A percentile compares a stretch with the other conserved stretches of the same genome.
These are phyloP conservation scores for Corella eumyota DNA, from an alignment of 23 tunicate species.

Conservation along the genomic window DNA sequence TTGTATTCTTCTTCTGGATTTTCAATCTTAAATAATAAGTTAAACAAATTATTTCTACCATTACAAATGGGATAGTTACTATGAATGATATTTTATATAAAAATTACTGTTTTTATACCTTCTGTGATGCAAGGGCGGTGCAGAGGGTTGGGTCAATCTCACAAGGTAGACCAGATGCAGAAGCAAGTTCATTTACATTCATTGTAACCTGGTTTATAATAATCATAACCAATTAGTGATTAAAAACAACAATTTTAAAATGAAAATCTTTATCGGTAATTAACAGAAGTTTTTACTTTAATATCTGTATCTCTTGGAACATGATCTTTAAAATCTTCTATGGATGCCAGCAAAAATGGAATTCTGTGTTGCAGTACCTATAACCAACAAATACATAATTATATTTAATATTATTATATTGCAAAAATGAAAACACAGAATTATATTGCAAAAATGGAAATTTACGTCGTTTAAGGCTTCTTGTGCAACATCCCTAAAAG, in stretches of 20 bases:
- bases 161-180: slow-evolving; percentile 83
- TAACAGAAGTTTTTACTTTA: slow-evolving; percentile 24
- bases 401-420: too few relatives aligned
- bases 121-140: slow-evolving; percentile 73
- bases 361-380: slow-evolving; percentile 86
- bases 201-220: slow-evolving; percentile 67
- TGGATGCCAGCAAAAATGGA: slow-evolving; percentile 90
- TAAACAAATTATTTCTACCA: background rate
- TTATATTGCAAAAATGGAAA: too few relatives aligned
- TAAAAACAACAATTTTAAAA: background rate
- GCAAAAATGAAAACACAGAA: too few relatives aligned
- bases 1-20: slow-evolving; percentile 92
- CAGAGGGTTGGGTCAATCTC: slow-evolving; percentile 95
- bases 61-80: background rate
- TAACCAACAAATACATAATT: too few relatives aligned
- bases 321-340: slow-evolving; percentile 77
- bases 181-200: slow-evolving; percentile 81
- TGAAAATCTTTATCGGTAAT: background rate
- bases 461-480: slow-evolving; percentile 78
- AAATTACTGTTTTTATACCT: slow-evolving; percentile 44
- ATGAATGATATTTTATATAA: background rate
- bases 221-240: background rate
- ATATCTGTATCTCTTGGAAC: slow-evolving; percentile 86
- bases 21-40: slow-evolving; percentile 27
- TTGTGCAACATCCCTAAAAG: slow-evolving; percentile 70